Evolutionary conservation across 2,797 vertebrate genomes (phyloP).

Genomic region (Scomberomorus guttatus): DNA sequence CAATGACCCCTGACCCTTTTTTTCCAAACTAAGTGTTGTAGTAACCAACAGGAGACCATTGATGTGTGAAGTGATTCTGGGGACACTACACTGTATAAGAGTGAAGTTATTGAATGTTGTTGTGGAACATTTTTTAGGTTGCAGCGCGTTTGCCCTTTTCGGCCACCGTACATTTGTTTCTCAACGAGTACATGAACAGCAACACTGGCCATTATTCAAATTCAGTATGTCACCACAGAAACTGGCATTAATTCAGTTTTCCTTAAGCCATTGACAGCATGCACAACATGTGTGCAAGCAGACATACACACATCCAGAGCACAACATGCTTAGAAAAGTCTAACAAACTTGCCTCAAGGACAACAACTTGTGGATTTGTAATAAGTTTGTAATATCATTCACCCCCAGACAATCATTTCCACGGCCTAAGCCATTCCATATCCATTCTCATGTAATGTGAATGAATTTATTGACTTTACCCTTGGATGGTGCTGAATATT

Average conservation of each 20-base stretch:
- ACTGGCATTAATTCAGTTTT: background rate
- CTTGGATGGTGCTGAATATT: slow-evolving; percentile 79
- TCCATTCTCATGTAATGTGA: slow-evolving; percentile 66
- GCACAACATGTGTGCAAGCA: background rate
- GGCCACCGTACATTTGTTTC: no score
- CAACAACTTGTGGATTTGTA: slow-evolving; percentile 18
- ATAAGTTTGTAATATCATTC: slow-evolving; percentile 39
- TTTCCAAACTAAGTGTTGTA: no score
- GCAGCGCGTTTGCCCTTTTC: no score
- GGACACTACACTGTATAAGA: no score
- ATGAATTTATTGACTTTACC: slow-evolving; percentile 79
- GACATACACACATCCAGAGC: background rate
- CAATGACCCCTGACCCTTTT: no score
- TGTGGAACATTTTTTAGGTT: no score
- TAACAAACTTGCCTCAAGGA: slow-evolving; percentile 53
- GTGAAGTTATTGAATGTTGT: no score
- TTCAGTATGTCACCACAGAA: background rate
- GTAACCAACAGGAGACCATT: no score
- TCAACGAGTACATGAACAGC: background rate
- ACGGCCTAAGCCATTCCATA: slow-evolving; percentile 44
- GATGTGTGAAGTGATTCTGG: no score
- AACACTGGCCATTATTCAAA: background rate
- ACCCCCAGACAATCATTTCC: slow-evolving; percentile 47
- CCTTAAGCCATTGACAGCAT: slow-evolving; percentile 8
- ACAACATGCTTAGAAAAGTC: slow-evolving; percentile 19